phyloP scores from a whole-genome alignment of 2,888 invertebrate genomes.

The Holacanthella duospinosa region DNA sequence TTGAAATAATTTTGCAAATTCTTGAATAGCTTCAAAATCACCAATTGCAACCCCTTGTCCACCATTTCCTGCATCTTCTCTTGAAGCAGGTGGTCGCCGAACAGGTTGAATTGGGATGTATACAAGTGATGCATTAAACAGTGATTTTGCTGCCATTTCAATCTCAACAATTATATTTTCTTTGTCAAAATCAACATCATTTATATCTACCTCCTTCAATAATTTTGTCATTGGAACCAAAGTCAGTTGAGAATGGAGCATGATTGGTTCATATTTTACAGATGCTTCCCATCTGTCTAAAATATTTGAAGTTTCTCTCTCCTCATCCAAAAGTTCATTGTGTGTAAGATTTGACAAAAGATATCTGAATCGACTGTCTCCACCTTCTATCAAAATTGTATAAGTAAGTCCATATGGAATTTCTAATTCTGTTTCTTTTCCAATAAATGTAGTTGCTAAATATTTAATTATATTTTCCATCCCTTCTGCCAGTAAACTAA shows the following conservation, averaged over 20 bases:
- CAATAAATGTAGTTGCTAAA: too few species aligned
- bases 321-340: slow-evolving; percentile 1
- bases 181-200: background rate
- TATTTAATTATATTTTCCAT: too few species aligned
- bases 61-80: background rate
- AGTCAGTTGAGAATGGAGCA: background rate
- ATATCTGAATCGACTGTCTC: too few species aligned
- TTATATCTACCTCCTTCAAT: background rate
- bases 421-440: too few species aligned
- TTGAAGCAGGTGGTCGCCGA: background rate
- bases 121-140: background rate
- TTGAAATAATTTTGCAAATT: too few species aligned
- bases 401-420: too few species aligned
- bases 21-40: too few species aligned
- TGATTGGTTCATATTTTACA: background rate
- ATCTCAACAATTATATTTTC: too few species aligned
- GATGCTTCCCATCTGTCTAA: slow-evolving; percentile 16
- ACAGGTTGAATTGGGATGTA: background rate
- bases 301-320: background rate
- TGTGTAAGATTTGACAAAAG: background rate
- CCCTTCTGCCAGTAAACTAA: too few species aligned
- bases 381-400: too few species aligned
- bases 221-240: background rate
- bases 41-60: too few species aligned
- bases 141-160: background rate